phyloP scores from a whole-genome alignment of 2,113 vertebrate genomes.

The Trochalopteron elliotii region DNA sequence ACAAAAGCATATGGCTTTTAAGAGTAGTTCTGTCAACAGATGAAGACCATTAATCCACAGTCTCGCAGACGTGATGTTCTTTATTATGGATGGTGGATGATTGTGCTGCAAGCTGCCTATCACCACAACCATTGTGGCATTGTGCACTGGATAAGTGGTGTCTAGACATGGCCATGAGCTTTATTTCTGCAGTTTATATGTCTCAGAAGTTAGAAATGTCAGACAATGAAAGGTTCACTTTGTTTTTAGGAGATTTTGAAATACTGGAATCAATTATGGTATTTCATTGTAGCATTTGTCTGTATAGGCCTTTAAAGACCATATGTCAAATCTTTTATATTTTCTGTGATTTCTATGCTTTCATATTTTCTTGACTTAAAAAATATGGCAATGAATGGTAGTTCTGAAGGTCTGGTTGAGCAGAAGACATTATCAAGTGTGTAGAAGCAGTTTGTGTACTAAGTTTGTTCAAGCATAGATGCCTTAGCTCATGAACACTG shows the following conservation, averaged over 20 bases:
- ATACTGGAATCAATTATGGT: neutral
- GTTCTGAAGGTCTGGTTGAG: neutral
- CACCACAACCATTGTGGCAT: neutral
- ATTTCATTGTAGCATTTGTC: neutral
- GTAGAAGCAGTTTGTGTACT: neutral
- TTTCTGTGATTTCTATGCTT: neutral
- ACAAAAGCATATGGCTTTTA: neutral
- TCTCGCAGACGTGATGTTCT: neutral
- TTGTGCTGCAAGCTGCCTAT: neutral
- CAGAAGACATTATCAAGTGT: rapidly evolving
- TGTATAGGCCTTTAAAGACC: neutral
- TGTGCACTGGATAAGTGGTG: neutral
- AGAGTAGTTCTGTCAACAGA: neutral
- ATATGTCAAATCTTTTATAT: neutral
- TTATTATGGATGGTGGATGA: neutral
- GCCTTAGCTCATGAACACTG: neutral
- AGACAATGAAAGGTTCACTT: neutral
- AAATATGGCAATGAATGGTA: neutral
- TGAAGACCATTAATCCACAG: neutral
- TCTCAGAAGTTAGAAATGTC: neutral
- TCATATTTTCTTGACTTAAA: neutral
- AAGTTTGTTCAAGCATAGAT: neutral
- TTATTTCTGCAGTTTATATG: neutral
- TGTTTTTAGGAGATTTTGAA: neutral
- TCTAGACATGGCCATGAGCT: neutral